Base-by-base conservation (phyloP, 53 echinoderm and acorn worm species). In the Antedon mediterranea region DNA sequence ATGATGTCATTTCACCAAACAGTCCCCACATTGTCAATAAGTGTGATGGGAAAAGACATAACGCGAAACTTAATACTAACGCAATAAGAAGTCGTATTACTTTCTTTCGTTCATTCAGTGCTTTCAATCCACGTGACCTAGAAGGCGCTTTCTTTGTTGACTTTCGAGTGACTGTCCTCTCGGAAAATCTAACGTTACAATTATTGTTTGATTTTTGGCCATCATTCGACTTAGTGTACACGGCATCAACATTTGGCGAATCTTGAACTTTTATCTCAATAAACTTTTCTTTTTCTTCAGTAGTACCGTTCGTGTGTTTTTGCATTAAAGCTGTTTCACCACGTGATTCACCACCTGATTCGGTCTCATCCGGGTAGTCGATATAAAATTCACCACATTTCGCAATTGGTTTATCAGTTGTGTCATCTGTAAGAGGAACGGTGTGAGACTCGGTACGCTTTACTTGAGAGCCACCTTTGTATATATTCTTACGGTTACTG, bases 21-120 rank as follows among this genome's bases (percentile, higher is more conserved):
- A 76, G 71, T 3, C 31, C 31, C 84, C 85, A 85, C 13, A 94
- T 27, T 0, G 81, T 34, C 5, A 83, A 31, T 8, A 94, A 43
- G 31, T 91, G 90, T 30, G 85, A 80, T 0, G 94, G 94, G 20
- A 89, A 76, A 75, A 94, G 73, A 78, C 94, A 94, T 0, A 89
- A 33, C 0, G 85, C 89, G 43, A 94, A 94, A 1, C 91, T 79
- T 1, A 83, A 79, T 3, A 94, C 94, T 15, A 94, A 43, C 0
- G 85, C 91, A 11, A 94, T 83, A n/a, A 94, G 71, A 34, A 94
- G 86, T 5, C 89, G 87, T 30, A 94, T 91, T 76, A 94, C 94
- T 43, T 91, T 91, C 84, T 89, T 91, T 29, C 94, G 86, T 43
- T 91, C 88, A 20, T 31, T 76, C 26, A 76, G n/a, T 5, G 57